Evolutionary conservation across 92 coral and sea anemone species (phyloP), one percentile per base, ranked within the genome.

Genomic region (Actinostola sp.): DNA sequence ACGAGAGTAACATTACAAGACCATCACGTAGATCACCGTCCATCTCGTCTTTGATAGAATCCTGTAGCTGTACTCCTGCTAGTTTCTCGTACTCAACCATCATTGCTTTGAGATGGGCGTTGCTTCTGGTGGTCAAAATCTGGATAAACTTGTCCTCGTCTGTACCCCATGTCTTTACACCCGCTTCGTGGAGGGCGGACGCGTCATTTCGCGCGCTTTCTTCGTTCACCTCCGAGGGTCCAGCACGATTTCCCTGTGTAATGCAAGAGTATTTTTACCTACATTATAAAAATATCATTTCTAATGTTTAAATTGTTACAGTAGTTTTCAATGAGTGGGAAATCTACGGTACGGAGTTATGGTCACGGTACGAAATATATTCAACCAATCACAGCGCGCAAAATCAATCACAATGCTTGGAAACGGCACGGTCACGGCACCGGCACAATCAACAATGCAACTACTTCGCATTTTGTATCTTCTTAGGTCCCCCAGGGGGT

Each of bases 151-250:
- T 77, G 59, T 84, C 80, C 26, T 87, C 92, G 64, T 88, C 92
- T 26, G 92, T 88, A 12, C 92, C 92, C 89, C 86, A 88, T 32
- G 73, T 78, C 75, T 77, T 82, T 38, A 83, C 87, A 12, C 92
- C 92, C 27, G 92, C 92, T 71, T 82, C 68, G 29, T 75, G 51
- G 29, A 82, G 66, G 2, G 82, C 76, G 16, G 79, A 75, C 23
- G 88, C 88, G 54, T 82, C 88, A 75, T 75, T 72, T 12, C 49
- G 70, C 25, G 59, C 82, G 12, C 23, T 31, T 28, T 61, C 59
- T 46, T 75, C 43, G 34, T 75, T 31, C 20, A 82, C 73, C 20
- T 59, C 39, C 13, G 66, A 31, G 17, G 88, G 67, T 32, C 76
- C 88, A 35, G 61, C 76, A 31, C 88, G 88, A 17, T 63, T 75